A percentile compares a stretch with the other conserved stretches of the same genome.
phyloP scores from a whole-genome alignment of 2,888 invertebrate species.

The Pteria penguin region DNA sequence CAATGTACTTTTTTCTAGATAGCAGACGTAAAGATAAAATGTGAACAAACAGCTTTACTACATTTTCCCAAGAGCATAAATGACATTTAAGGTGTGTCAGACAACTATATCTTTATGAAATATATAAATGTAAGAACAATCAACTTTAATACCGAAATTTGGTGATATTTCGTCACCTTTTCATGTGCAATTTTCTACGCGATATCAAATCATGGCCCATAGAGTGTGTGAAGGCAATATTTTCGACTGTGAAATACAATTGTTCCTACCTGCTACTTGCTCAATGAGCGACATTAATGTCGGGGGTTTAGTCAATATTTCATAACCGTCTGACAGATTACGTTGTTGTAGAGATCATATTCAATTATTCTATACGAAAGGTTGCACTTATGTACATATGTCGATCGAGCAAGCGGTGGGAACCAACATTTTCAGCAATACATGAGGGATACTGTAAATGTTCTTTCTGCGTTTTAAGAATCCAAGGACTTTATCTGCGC shows the following conservation, averaged over 20 bases:
- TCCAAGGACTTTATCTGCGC: too few relatives aligned
- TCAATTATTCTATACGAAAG: slow-evolving; percentile 4
- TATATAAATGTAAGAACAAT: neutral
- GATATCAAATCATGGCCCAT: too few relatives aligned
- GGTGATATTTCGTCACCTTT: neutral
- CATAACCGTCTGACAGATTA: slow-evolving; percentile 10
- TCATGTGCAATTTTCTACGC: neutral
- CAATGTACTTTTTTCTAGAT: too few relatives aligned
- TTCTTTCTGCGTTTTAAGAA: too few relatives aligned
- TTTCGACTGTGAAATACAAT: neutral
- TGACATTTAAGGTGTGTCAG: neutral
- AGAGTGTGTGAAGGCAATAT: neutral
- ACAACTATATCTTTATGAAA: neutral
- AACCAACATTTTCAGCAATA: too few relatives aligned
- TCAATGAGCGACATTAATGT: slow-evolving; percentile 4
- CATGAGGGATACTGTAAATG: too few relatives aligned
- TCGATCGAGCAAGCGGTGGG: too few relatives aligned
- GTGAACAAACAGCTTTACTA: too few relatives aligned
- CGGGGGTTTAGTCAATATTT: slow-evolving; percentile 22
- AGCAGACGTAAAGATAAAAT: too few relatives aligned
- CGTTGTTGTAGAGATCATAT: slow-evolving; percentile 11
- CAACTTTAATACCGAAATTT: neutral
- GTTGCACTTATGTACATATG: neutral
- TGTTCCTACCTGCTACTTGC: neutral
- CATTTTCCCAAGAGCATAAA: too few relatives aligned